Evolutionary conservation across 2,888 invertebrate species (phyloP), one percentile per base, ranked within the genome.

Genomic region (Lepidochitona cinerea): DNA sequence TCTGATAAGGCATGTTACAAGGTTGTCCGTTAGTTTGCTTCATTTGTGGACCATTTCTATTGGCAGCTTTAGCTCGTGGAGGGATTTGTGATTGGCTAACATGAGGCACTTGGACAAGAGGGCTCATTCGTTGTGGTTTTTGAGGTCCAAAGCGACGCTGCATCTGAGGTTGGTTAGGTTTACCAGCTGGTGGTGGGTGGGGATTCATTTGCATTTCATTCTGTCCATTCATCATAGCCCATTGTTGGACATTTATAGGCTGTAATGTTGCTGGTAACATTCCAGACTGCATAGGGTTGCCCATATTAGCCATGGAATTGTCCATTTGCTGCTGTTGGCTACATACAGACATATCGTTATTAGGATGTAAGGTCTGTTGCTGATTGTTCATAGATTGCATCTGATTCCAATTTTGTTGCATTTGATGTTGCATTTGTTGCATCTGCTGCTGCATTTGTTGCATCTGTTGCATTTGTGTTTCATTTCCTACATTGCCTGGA

Each of bases 11-110:
- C 66, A 66, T 66, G 29, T 66, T 66, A 59, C 29, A 14, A 26
- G 29, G 29, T 4, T 4, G 18, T 14, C 12, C 9, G 14, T 33
- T n/a, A 14, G 2, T 14, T 33, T 70, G 70, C 36, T 54, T 23
- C 18, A 53, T 35, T 23, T 65, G 65, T 33, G 59, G 65, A 23
- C 3, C 37, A 1, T 14, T 35, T 36, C 33, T 29, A 74, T 70
- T 84, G 37, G 82, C 84, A 72, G 85, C 83, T 75, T 84, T 88
- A 23, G 87, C 85, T 65, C 85, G 79, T 26, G 87, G 84, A 33
- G 89, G 88, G 69, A 89, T 87, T 76, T 89, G 88, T 23, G 89
- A 89, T 75, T 89, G 89, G 76, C 88, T 89, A 67, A 89, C 88
- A 73, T 88, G 89, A 12, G 89, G 89, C 29, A 89, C 89, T 75